Evolutionary conservation across 1,140 invertebrate genomes (phyloP), one percentile per base, ranked within the genome.

Genomic region (Drosophila yakuba): DNA sequence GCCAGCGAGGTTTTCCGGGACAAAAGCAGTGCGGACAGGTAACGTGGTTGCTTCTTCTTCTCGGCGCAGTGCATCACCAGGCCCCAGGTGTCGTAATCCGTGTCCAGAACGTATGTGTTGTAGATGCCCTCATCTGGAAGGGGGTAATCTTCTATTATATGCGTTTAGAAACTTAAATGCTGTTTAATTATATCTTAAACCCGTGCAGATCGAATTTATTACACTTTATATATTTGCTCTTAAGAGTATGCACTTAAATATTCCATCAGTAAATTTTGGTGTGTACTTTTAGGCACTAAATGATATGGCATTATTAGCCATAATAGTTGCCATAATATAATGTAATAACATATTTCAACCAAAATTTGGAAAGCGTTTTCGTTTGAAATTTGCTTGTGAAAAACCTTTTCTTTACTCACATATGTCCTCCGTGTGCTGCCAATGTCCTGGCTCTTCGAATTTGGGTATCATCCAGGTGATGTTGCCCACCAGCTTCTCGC

Each of bases 11-110:
- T 81, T 72, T 95, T 93, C 35, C 96, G 93, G 45, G 96, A 96
- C 92, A 97, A 94, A 45, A 97, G 95, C 79, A 97, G 95, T n/a
- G 96, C 96, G 25, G 96, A 97, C 6, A 97, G 92, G 88, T 97
- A 97, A 47, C 96, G 94, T 0, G 96, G 95, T 59, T 95, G 95
- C 80, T 96, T 96, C 28, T 94, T 95, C 92, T 97, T 96, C 84
- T 97, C 96, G 3, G 96, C 96, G 76, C 97, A 97, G 85, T 97
- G 97, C 83, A 97, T 94, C 11, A 97, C 93, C 36, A 97, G 93
- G 1, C 96, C 94, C 96, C 96, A 97, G 2, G 94, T 95, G 54
- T 94, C 94, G 89, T 97, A 97, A 91, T 97, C 96, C 0, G 96
- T 96, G 86, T 97, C 97, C 74, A 97, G 83, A 0, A 97, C 95